A percentile compares a stretch with the other conserved stretches of the same genome.
Conservation (phyloP, 2,113 vertebrate genomes). For the Pholis gunnellus region DNA sequence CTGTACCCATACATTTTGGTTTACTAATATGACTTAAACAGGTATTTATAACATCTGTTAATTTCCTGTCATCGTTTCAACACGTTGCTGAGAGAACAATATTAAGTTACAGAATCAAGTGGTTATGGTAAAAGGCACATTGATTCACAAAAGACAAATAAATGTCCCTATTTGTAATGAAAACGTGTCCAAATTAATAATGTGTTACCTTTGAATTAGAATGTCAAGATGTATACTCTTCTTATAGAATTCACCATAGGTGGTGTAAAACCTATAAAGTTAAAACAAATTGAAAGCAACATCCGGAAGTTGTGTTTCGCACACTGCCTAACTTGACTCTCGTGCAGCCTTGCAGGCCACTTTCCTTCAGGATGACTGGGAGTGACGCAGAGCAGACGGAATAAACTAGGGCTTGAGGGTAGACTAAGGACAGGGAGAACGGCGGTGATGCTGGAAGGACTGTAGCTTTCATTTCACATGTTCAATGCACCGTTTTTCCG, state of each 20-base stretch:
- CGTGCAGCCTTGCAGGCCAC: conserved; percentile 30
- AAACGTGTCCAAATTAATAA: neutral
- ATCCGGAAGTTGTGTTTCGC: conserved; percentile 5
- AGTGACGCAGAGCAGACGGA: conserved; percentile 79
- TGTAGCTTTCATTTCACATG: conserved; percentile 49
- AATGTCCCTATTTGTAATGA: neutral
- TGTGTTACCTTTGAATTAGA: neutral
- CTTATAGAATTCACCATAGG: neutral
- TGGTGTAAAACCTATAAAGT: neutral
- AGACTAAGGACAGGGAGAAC: conserved; percentile 43
- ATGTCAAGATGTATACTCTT: neutral
- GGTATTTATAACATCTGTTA: neutral
- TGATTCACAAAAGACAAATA: neutral
- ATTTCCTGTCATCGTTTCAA: neutral
- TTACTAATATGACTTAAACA: neutral
- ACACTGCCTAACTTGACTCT: conserved; percentile 15
- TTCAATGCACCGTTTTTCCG: conserved; percentile 35
- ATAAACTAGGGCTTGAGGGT: conserved; percentile 64
- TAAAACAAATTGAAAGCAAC: neutral
- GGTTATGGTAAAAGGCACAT: neutral
- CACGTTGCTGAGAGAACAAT: neutral
- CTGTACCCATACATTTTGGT: neutral
- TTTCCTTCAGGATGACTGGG: conserved; percentile 61
- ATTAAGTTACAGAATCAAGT: neutral
- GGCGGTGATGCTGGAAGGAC: conserved; percentile 64